Base-by-base conservation (phyloP, 2,888 invertebrate genomes). In the Julus scanicus region DNA sequence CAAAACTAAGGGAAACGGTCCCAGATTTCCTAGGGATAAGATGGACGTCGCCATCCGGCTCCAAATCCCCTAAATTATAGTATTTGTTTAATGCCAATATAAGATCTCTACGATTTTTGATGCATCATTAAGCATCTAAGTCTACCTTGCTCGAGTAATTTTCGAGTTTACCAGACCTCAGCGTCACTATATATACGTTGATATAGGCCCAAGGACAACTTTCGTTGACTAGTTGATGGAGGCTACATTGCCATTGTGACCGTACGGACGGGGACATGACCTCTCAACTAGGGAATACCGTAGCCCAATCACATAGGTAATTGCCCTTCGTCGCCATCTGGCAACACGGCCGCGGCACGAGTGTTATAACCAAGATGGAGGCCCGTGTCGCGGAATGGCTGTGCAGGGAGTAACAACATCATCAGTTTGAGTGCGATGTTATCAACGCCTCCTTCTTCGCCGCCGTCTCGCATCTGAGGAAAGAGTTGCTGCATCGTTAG, bases 291-390 rank as follows among this genome's bases (percentile, higher is more conserved):
- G 11, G 57, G 44, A 44, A 44, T 6, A 44, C 6, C 6, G 44
- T 44, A 57, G 1, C 57, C 57, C 4, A 17, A n/a, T n/a, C 57
- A 17, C 1, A 5, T 57, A 57, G 57, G 57, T 15, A 57, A 17
- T 15, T 57, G 15, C 4, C 4, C 57, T 15, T 17, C 1, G 15
- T 44, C 17, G 57, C 2, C 57, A 57, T 57, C 57, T 57, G 57
- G 17, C 57, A 57, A 17, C 57, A 17, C 17, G 15, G 57, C 17
- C n/a, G 53, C 57, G 15, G 57, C 57, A 57, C 57, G 57, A 57
- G 57, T 57, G 57, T 17, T 57, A 57, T 57, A 57, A 57, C 57
- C 57, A 57, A 57, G 57, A 57, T 57, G 57, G 57, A 57, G 57
- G 57, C 57, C 57, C 15, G 57, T 57, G 57, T 57, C 57, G 15